These are phyloP conservation scores for Proterorhinus semilunaris DNA, from an alignment of 2,113 vertebrate genomes.

Conservation along the genomic window DNA sequence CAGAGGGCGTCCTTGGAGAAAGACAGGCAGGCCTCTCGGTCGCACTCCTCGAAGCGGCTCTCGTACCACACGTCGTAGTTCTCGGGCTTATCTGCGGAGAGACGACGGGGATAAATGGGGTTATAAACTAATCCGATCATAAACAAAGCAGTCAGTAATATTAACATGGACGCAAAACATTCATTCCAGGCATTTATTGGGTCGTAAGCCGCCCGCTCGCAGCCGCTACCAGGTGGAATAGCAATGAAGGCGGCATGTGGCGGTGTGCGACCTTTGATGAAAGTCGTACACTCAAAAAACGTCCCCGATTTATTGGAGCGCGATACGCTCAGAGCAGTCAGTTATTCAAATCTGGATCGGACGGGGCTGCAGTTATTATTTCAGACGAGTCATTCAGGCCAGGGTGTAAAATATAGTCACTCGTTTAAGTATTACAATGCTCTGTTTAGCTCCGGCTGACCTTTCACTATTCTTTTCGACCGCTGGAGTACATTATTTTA, in stretches of 20 bases:
- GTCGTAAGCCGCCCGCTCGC: conserved; percentile 9
- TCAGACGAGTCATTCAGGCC: neutral
- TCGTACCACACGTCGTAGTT: conserved; percentile 98
- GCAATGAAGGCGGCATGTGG: conserved; percentile 5
- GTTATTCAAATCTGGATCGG: conserved; percentile 1
- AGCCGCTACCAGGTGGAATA: conserved; percentile 14
- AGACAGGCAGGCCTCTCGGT: conserved; percentile 95
- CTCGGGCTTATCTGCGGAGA: conserved; percentile 90
- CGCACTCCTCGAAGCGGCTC: conserved; percentile 96
- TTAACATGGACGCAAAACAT: conserved; percentile 16
- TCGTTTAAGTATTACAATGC: conserved; percentile 4
- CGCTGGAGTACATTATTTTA: conserved; percentile 9
- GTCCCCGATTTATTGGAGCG: neutral
- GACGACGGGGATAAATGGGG: neutral
- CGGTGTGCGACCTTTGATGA: conserved; percentile 3
- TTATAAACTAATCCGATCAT: conserved; percentile 26
- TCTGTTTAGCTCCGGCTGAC: neutral
- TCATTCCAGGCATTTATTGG: conserved; percentile 27
- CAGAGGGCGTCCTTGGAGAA: conserved; percentile 98
- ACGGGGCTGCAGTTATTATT: conserved; percentile 5
- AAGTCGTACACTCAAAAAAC: neutral
- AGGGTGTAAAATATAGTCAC: conserved; percentile 6
- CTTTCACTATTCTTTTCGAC: neutral
- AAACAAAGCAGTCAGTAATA: conserved; percentile 25
- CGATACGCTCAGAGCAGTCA: neutral